phyloP scores from a whole-genome alignment of 2,888 invertebrate genomes.

The Synanthedon formicaeformis region DNA sequence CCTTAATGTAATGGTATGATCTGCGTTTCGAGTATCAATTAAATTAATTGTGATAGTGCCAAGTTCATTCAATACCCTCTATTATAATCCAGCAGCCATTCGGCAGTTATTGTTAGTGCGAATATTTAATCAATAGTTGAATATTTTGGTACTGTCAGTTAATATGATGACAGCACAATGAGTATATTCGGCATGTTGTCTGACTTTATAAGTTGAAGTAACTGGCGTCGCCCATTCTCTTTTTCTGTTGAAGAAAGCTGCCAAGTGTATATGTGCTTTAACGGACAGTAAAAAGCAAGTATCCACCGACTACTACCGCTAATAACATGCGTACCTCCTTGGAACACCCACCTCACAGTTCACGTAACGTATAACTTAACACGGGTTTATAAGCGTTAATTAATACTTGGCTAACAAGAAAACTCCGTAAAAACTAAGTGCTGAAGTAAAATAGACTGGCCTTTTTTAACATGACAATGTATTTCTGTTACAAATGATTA shows the following conservation, averaged over 20 bases:
- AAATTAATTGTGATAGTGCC: slow-evolving; percentile 33
- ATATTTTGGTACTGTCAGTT: slow-evolving; percentile 66
- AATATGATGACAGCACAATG: slow-evolving; percentile 63
- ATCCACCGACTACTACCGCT: not conserved
- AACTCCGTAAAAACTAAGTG: no score
- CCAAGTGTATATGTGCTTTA: slow-evolving; percentile 9
- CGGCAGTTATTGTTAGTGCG: slow-evolving; percentile 51
- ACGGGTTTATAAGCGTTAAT: no score
- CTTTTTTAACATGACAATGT: no score
- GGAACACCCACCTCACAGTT: no score
- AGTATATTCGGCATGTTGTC: slow-evolving; percentile 47
- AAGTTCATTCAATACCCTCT: not conserved
- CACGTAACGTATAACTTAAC: no score
- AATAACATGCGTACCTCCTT: not conserved
- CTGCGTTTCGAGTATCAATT: slow-evolving; percentile 18
- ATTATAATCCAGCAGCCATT: slow-evolving; percentile 28
- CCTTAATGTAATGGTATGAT: not conserved
- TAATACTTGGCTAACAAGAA: no score
- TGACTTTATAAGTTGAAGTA: slow-evolving; percentile 25
- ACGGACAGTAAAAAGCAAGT: not conserved
- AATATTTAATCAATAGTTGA: slow-evolving; percentile 58
- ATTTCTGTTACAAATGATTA: no score
- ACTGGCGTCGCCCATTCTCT: slow-evolving; percentile 19
- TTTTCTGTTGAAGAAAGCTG: slow-evolving; percentile 28
- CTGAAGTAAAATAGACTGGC: no score